A percentile compares a stretch with the other conserved stretches of the same genome.
Evolutionary conservation across 2,113 vertebrate species (phyloP).

Genomic region (Periophthalmodon schlosseri): DNA sequence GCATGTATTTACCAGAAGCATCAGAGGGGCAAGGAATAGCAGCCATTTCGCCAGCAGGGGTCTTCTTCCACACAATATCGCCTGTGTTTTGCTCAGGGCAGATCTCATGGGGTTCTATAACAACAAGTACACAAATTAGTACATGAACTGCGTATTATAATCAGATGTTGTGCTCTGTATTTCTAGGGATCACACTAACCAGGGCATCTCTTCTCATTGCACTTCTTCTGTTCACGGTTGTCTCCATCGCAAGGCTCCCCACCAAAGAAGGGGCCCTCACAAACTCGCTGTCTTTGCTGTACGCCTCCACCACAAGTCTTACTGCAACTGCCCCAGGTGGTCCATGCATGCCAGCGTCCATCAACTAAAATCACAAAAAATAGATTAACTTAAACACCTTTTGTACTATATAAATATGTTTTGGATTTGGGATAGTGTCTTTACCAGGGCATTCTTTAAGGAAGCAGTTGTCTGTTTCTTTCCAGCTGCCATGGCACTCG

Average conservation of each 20-base stretch:
- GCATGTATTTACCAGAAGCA: constrained; percentile 82
- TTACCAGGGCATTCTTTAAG: constrained; percentile 93
- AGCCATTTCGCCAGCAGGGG: constrained; percentile 87
- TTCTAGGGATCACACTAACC: constrained; percentile 74
- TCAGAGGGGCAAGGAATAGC: constrained; percentile 88
- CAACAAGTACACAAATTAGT: not conserved
- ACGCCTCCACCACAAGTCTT: constrained; percentile 88
- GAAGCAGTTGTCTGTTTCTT: constrained; percentile 88
- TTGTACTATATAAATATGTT: not conserved
- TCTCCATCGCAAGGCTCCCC: constrained; percentile 87
- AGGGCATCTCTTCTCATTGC: constrained; percentile 88
- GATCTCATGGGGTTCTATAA: constrained; percentile 93
- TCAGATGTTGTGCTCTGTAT: not conserved
- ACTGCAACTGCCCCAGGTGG: constrained; percentile 87
- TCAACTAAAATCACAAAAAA: constrained; percentile 80
- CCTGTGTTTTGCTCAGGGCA: constrained; percentile 87
- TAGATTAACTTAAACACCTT: constrained; percentile 9
- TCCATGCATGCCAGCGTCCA: constrained; percentile 92
- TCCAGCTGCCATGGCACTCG: constrained; percentile 92
- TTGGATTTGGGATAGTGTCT: not conserved
- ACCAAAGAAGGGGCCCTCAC: constrained; percentile 89
- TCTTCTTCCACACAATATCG: constrained; percentile 90
- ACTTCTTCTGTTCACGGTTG: constrained; percentile 85
- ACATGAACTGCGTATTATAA: not conserved
- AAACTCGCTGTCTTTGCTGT: constrained; percentile 87